Conservation (phyloP, 2,888 invertebrate species). For the Oegoconia quadripuncta region DNA sequence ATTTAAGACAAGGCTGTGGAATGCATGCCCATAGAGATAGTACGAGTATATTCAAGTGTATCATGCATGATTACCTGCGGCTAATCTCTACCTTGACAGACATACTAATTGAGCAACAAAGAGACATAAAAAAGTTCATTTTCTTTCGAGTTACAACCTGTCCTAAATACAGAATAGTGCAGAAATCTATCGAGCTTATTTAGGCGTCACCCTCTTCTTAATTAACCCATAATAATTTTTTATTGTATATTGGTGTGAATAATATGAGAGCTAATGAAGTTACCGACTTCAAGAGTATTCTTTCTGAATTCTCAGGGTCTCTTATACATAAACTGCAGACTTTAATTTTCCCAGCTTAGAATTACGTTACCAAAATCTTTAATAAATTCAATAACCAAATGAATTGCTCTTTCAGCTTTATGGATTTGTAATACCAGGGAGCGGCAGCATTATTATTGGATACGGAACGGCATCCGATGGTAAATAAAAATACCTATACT, state of each 20-base stretch:
- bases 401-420: slow-evolving; percentile 80
- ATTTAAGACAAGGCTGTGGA: slow-evolving; percentile 38
- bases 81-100: slow-evolving; percentile 35
- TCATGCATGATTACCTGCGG: slow-evolving; percentile 38
- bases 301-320: too few species aligned
- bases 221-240: too few species aligned
- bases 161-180: neutral
- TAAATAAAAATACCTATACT: slow-evolving; percentile 42
- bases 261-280: too few species aligned
- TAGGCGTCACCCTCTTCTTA: too few species aligned
- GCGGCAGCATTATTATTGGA: slow-evolving; percentile 83
- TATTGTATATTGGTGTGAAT: too few species aligned
- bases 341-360: too few species aligned
- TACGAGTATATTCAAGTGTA: slow-evolving; percentile 21
- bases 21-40: slow-evolving; percentile 30
- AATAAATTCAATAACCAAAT: too few species aligned
- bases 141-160: neutral
- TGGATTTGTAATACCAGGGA: slow-evolving; percentile 75
- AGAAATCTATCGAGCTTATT: too few species aligned
- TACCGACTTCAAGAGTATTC: too few species aligned
- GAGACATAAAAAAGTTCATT: neutral
- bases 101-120: slow-evolving; percentile 19
- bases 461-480: slow-evolving; percentile 84
- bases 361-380: too few species aligned
- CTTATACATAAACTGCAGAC: too few species aligned